Base-by-base conservation (phyloP, 2,797 vertebrate species). In the Scyliorhinus canicula region DNA sequence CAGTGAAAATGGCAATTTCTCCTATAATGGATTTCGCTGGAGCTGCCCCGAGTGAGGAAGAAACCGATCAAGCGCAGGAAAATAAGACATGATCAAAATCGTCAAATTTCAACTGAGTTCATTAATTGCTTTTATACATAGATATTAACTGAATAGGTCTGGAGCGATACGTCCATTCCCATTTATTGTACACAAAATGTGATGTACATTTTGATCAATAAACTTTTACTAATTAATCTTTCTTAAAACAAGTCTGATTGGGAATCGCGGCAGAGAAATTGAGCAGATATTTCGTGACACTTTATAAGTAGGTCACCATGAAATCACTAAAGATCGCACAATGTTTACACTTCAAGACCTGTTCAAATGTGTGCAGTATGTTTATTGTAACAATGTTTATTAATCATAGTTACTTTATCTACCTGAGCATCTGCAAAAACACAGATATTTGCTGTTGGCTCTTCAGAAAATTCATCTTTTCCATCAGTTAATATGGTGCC, bases 401-500 rank as follows among this genome's bases (percentile, higher is more conserved):
- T 74, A 93, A 69, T 67, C 14, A 91, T 3, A 21, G 35, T 60
- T 60, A 19, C 21, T 4, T 65, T 65, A 4, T 95, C 82, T 95
- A 99, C 99, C 98, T 99, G 99, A 88, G 98, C 98, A 95, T 99
- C 98, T 52, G 98, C 99, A 96, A 99, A 99, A 96, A 99, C 98
- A 86, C 99, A 99, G 95, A 99, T 96, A 57, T 99, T 99, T 95
- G 98, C 97, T 7, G 98, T 99, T 95, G 98, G 97, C 60, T 98
- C 98, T 71, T 97, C 95, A 0, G 97, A 98, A 74, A 98, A 98
- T 26, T 96, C 31, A 0, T 99, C 99, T 95, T 98, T 98, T 79
- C 98, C 98, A 0, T 99, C 99, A 0, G 99, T 99, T 96, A 99
- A 96, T 96, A 99, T 99, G 88, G 99, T 99, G 93, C 99, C 99